phyloP scores from a whole-genome alignment of 2,797 vertebrate species.

The Pseudopleuronectes americanus region DNA sequence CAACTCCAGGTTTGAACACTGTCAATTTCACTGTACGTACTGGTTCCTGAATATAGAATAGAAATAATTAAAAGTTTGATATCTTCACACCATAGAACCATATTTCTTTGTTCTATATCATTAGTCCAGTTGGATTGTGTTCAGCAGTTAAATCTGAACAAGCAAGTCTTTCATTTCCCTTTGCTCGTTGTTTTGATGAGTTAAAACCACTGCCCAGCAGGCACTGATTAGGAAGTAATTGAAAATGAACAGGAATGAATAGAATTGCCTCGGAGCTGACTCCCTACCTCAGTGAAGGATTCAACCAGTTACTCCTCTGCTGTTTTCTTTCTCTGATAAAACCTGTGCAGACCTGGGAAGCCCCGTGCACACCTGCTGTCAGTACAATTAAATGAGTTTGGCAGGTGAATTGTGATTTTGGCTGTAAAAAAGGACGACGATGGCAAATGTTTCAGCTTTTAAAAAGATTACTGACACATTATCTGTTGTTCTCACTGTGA shows the following conservation, averaged over 20 bases:
- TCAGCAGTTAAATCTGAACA: not conserved
- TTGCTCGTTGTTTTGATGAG: slow-evolving; percentile 31
- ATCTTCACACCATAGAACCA: not conserved
- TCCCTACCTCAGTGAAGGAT: not conserved
- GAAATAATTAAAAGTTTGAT: not conserved
- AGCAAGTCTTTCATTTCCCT: not conserved
- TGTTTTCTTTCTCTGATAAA: slow-evolving; percentile 4
- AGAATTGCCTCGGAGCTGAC: not conserved
- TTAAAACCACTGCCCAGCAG: slow-evolving; percentile 26
- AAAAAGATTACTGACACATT: too few relatives aligned
- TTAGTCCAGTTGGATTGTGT: not conserved
- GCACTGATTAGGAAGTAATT: slow-evolving; percentile 40
- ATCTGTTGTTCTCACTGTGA: not conserved
- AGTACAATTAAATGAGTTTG: slow-evolving; percentile 17
- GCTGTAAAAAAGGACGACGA: not conserved
- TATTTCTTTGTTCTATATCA: not conserved
- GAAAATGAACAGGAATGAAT: slow-evolving; percentile 26
- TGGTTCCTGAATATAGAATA: not conserved
- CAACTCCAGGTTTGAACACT: too few relatives aligned
- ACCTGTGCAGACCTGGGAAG: not conserved
- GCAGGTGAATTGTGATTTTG: not conserved
- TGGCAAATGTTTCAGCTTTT: too few relatives aligned
- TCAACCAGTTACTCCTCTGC: not conserved
- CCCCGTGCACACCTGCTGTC: not conserved
- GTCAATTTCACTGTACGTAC: not conserved